Percentiles rank a stretch among this genome's conserved stretches.
Conservation (phyloP, 1,140 invertebrate genomes). For the Marisa cornuarietis region DNA sequence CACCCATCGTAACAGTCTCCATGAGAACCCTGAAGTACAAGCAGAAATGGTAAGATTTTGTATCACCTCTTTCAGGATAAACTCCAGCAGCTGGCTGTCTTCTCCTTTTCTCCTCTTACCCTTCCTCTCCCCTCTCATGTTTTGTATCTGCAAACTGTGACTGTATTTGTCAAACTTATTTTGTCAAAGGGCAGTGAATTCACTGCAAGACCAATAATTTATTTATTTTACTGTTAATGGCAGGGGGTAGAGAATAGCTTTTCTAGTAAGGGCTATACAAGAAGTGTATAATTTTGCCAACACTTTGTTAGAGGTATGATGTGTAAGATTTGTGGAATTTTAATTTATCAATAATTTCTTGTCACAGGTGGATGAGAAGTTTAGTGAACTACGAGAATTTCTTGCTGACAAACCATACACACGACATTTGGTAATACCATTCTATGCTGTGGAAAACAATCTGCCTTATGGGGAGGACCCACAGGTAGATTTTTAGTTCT, state of each 20-base stretch:
- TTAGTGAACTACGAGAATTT: conserved; percentile 53
- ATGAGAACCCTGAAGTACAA: conserved; percentile 39
- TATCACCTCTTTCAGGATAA: not conserved
- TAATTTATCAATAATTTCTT: not conserved
- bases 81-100: not conserved
- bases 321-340: too few species aligned
- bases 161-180: too few species aligned
- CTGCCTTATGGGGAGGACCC: conserved; percentile 41
- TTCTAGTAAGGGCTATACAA: too few species aligned
- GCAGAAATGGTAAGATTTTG: conserved; percentile 46
- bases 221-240: too few species aligned
- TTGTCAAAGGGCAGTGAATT: too few species aligned
- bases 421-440: conserved; percentile 57
- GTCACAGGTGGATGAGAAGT: conserved; percentile 60
- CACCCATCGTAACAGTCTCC: conserved; percentile 60
- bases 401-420: conserved; percentile 58
- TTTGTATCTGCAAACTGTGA: too few species aligned
- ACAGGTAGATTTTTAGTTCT: conserved; percentile 29
- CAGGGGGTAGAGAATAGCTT: too few species aligned
- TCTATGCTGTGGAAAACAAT: conserved; percentile 60
- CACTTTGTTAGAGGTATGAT: too few species aligned
- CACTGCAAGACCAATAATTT: too few species aligned
- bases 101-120: not conserved
- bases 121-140: not conserved
- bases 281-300: too few species aligned